Base-by-base conservation (phyloP, 2,797 vertebrate genomes). In the Merluccius polli region DNA sequence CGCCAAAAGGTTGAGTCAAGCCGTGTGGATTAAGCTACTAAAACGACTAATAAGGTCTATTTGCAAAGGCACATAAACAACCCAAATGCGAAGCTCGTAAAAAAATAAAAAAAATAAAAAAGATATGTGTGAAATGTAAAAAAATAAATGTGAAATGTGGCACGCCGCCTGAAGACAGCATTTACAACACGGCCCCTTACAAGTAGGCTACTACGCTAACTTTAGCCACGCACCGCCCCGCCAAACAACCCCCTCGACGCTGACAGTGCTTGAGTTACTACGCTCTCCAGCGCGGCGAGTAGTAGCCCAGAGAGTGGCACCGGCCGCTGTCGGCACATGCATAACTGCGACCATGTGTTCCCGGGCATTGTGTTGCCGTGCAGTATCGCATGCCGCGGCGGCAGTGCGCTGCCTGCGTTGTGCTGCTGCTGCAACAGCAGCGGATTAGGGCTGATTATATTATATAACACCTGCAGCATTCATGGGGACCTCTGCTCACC, bases 371-470 rank as follows among this genome's bases (percentile, higher is more conserved):
- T 35, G 52, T 29, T 38, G 52, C 52, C 21, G 63, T 33, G 75
- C 67, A 35, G 76, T 75, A 16, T 48, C 16, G 18, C 44, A 21
- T 21, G 44, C 44, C 44, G 44, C 6, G 44, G 21, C 10, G 52
- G 21, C 52, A 7, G 52, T 24, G 52, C 10, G 52, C 73, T 13
- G 44, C 75, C 33, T 8, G 3, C 8, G 44, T 2, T 11, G 12
- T 48, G 3, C 2, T 72, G 52, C 73, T 13, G 44, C 75, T 75
- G 78, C 77, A 48, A 69, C 72, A 24, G 41, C 75, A 78, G 77
- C 73, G 85, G 88, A 89, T 86, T 86, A 85, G 74, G 38, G 52
- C 27, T 80, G 75, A 85, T 91, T 88, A 88, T 83, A 84, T 91
- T 88, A 88, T 84, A 72, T 87, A 87, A 88, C 79, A 88, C 78